Conservation (phyloP, 92 coral and sea anemone species). For the Epizoanthus scotinus region DNA sequence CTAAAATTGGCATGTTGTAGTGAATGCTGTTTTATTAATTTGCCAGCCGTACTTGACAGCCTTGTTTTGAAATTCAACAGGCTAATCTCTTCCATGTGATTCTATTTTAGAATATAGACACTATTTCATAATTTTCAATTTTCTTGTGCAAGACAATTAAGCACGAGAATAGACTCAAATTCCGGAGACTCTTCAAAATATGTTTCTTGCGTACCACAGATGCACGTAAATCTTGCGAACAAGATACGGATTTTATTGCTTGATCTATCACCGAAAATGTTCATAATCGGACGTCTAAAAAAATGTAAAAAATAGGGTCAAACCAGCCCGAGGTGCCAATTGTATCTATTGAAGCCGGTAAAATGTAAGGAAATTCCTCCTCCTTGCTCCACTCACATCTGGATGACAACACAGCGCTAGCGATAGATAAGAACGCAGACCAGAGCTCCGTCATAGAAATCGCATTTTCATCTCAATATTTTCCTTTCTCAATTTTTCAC, state of each 20-base stretch:
- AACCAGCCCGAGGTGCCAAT: constrained; percentile 8
- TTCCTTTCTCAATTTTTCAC: no score
- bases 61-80: constrained; percentile 17
- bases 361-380: neutral
- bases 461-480: no score
- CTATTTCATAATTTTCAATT: constrained; percentile 14
- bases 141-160: neutral
- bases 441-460: no score
- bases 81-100: constrained; percentile 31
- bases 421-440: no score
- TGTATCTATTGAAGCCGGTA: neutral
- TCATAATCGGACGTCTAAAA: neutral
- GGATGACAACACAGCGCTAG: no score
- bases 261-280: neutral
- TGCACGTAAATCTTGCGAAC: neutral
- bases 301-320: neutral
- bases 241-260: no score
- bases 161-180: constrained; percentile 1
- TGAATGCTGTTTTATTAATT: constrained; percentile 8
- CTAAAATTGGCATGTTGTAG: neutral
- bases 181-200: neutral
- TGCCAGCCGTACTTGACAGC: neutral
- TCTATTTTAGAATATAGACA: neutral
- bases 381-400: no score
- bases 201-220: neutral